Conservation (phyloP, 2,888 invertebrate genomes). For the Tenodera sinensis region DNA sequence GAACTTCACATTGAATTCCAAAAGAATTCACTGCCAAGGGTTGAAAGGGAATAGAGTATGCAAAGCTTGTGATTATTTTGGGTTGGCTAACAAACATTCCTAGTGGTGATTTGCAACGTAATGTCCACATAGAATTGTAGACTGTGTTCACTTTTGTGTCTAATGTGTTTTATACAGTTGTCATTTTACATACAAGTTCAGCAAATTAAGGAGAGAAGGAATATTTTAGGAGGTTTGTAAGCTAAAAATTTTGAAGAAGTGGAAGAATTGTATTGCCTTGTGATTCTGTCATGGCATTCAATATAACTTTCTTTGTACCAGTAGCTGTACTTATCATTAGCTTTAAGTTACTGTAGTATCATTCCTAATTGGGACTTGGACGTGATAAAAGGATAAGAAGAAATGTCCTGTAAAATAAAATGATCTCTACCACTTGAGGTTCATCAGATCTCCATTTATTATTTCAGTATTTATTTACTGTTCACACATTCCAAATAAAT, state of each 20-base stretch:
- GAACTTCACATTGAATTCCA: background rate
- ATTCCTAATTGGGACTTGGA: background rate
- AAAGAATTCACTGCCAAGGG: conserved; percentile 21
- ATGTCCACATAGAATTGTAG: conserved; percentile 1
- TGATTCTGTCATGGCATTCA: background rate
- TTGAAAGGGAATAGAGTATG: background rate
- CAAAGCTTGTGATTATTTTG: conserved; percentile 8
- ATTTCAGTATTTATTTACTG: background rate
- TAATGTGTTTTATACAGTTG: conserved; percentile 12
- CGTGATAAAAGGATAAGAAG: background rate
- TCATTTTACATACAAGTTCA: background rate
- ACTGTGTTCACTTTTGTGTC: conserved; percentile 10
- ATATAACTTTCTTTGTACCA: background rate
- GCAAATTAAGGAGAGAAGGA: background rate
- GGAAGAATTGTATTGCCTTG: conserved; percentile 9
- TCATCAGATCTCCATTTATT: background rate
- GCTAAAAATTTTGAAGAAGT: background rate
- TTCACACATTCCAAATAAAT: background rate
- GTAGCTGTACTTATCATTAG: background rate
- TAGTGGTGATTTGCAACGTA: background rate
- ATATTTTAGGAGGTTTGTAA: background rate
- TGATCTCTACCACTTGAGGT: background rate
- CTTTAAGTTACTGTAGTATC: background rate
- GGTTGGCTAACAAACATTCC: background rate
- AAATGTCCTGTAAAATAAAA: background rate